phyloP scores from a whole-genome alignment of 2,888 invertebrate genomes.

The Lepidochrysops patricia region DNA sequence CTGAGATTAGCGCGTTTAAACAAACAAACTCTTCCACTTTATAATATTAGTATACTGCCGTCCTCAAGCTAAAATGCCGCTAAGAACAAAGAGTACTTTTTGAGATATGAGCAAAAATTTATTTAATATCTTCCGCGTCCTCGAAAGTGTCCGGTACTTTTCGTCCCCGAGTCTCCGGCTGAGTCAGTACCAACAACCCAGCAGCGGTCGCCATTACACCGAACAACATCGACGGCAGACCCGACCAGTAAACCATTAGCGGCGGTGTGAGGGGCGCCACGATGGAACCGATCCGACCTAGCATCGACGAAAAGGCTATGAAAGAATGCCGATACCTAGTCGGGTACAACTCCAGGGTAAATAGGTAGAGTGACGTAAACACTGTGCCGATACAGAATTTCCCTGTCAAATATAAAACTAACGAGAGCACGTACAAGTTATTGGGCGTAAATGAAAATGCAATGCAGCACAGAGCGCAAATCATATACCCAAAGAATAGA shows the following conservation, averaged over 20 bases:
- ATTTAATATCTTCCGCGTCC: slow-evolving; percentile 54
- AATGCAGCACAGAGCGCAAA: slow-evolving; percentile 68
- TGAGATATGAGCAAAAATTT: too few species aligned
- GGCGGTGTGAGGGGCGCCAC: slow-evolving; percentile 80
- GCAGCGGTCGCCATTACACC: slow-evolving; percentile 50
- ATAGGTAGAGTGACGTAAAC: slow-evolving; percentile 78
- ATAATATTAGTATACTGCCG: too few species aligned
- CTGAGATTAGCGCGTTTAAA: too few species aligned
- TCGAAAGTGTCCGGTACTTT: slow-evolving; percentile 63
- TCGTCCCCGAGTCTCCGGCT: slow-evolving; percentile 56
- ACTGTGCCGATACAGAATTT: slow-evolving; percentile 79
- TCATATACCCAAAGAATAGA: slow-evolving; percentile 47
- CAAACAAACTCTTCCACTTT: too few species aligned
- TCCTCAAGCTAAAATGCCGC: too few species aligned
- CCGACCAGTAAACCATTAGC: slow-evolving; percentile 66
- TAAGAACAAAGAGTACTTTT: too few species aligned
- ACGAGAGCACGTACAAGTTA: slow-evolving; percentile 39
- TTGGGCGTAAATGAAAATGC: slow-evolving; percentile 67
- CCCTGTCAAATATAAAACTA: slow-evolving; percentile 72
- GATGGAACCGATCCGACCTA: slow-evolving; percentile 81
- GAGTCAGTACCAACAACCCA: slow-evolving; percentile 48
- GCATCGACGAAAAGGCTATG: slow-evolving; percentile 80
- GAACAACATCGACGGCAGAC: slow-evolving; percentile 59
- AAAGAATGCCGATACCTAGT: slow-evolving; percentile 80
- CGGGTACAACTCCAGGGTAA: slow-evolving; percentile 82